phyloP scores from a whole-genome alignment of 1,140 invertebrate genomes.

The Mya arenaria region DNA sequence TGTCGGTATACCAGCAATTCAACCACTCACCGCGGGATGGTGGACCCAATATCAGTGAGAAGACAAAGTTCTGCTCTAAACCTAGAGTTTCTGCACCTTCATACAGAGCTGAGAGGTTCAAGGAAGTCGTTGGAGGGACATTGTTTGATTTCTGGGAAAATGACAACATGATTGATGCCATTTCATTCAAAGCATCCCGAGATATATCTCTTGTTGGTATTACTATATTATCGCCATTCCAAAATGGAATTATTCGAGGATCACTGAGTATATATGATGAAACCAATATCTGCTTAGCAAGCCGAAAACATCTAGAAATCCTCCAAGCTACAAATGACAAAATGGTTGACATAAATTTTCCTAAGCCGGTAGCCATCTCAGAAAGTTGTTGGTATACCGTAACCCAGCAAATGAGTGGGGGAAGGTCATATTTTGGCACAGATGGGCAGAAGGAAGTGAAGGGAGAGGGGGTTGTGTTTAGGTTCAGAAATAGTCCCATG shows the following conservation, averaged over 20 bases:
- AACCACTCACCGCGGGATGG: conserved; percentile 18
- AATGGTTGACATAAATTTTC: conserved; percentile 35
- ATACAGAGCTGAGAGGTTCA: conserved; percentile 13
- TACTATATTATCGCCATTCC: conserved; percentile 32
- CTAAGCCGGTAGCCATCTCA: background rate
- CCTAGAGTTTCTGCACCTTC: background rate
- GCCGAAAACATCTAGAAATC: conserved; percentile 2
- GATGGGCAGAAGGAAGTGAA: conserved; percentile 5
- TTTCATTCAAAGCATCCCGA: conserved; percentile 38
- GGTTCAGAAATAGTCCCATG: conserved; percentile 33
- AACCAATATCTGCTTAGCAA: conserved; percentile 16
- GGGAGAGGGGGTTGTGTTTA: conserved; percentile 18
- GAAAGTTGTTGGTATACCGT: conserved; percentile 39
- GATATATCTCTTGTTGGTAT: conserved; percentile 21
- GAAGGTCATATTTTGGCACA: conserved; percentile 37
- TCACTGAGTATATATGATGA: conserved; percentile 23
- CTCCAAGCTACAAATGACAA: background rate
- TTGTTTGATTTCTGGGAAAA: conserved; percentile 51
- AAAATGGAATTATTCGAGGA: conserved; percentile 40
- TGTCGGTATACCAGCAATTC: conserved; percentile 36
- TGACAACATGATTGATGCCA: conserved; percentile 39
- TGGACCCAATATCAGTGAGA: background rate
- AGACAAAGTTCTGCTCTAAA: background rate
- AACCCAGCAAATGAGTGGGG: conserved; percentile 44
- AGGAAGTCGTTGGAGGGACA: conserved; percentile 17